These are phyloP conservation scores for Brachyptera putata DNA, from an alignment of 2,888 invertebrate species.

Conservation along the genomic window DNA sequence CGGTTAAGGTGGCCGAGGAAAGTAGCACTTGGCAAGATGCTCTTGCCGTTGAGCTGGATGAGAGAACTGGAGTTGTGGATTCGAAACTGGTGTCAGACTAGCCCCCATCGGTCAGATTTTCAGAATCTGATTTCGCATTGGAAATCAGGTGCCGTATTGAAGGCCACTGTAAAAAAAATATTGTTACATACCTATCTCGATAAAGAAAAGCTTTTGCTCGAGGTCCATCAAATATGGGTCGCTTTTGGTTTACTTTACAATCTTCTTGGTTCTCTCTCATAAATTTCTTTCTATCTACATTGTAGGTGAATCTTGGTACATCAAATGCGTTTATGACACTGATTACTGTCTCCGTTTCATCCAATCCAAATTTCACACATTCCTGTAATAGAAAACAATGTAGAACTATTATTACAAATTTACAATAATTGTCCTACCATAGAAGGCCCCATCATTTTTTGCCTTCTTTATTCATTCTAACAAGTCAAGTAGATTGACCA, in stretches of 20 bases:
- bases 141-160: too few relatives aligned
- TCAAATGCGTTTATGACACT: conserved; percentile 78
- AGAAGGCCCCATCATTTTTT: too few relatives aligned
- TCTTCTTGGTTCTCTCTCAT: conserved; percentile 44
- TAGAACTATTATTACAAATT: conserved; percentile 33
- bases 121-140: too few relatives aligned
- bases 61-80: too few relatives aligned
- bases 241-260: conserved; percentile 34
- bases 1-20: too few relatives aligned
- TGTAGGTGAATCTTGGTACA: conserved; percentile 72
- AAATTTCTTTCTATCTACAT: conserved; percentile 76
- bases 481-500: too few relatives aligned
- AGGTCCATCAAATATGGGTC: conserved; percentile 54
- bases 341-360: conserved; percentile 68
- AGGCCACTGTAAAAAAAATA: background rate
- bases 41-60: too few relatives aligned
- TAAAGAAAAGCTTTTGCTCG: conserved; percentile 66
- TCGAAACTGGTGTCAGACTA: too few relatives aligned
- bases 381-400: conserved; percentile 42
- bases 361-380: conserved; percentile 56
- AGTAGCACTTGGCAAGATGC: too few relatives aligned
- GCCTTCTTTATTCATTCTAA: too few relatives aligned
- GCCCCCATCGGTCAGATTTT: too few relatives aligned
- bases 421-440: too few relatives aligned
- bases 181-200: conserved; percentile 51